A percentile compares a stretch with the other conserved stretches of the same genome.
phyloP scores from a whole-genome alignment of 2,113 vertebrate species.

The Ivindomyrus marchei region DNA sequence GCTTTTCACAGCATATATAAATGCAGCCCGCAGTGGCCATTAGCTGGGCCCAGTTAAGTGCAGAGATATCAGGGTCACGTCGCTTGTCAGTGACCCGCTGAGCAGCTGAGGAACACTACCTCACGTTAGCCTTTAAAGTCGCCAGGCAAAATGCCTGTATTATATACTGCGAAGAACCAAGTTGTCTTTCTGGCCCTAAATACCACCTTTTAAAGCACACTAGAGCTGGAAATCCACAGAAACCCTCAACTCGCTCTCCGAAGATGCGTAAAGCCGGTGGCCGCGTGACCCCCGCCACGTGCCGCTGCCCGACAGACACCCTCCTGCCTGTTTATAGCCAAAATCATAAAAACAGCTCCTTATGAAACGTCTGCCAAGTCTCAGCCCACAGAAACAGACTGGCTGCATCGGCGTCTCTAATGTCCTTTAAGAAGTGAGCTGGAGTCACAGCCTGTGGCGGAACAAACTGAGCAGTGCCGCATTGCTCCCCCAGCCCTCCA shows the following conservation, averaged over 20 bases:
- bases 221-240: neutral
- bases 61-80: conserved; percentile 1
- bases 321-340: neutral
- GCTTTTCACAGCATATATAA: neutral
- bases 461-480: neutral
- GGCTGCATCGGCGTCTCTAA: neutral
- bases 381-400: neutral
- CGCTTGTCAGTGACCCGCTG: neutral
- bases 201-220: neutral
- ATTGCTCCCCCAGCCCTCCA: neutral
- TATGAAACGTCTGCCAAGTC: neutral
- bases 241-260: neutral
- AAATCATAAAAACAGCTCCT: neutral
- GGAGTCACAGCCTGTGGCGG: neutral
- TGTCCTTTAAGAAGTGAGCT: neutral
- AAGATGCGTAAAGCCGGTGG: neutral
- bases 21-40: neutral
- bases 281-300: neutral
- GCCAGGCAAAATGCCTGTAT: neutral
- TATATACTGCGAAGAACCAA: neutral
- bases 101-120: neutral
- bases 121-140: neutral
- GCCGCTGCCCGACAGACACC: neutral
- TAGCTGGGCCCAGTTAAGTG: neutral
- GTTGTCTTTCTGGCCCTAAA: neutral